phyloP scores from a whole-genome alignment of 2,888 invertebrate species.

The Callimorpha dominula region DNA sequence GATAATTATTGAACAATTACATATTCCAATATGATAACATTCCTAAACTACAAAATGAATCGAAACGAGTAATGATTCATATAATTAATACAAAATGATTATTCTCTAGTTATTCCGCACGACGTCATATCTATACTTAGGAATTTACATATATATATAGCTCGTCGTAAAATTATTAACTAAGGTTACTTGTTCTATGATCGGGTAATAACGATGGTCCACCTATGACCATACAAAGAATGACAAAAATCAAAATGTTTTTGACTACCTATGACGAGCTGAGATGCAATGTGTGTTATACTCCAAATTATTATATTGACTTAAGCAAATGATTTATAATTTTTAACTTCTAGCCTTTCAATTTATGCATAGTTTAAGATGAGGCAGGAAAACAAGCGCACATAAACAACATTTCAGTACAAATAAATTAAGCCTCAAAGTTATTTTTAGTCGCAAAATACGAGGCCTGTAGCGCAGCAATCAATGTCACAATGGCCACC shows the following conservation, averaged over 20 bases:
- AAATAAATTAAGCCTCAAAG: constrained; percentile 42
- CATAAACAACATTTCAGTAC: constrained; percentile 30
- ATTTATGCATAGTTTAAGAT: background rate
- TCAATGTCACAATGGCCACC: constrained; percentile 61
- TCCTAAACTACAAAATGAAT: no score
- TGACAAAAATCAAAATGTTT: background rate
- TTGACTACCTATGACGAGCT: background rate
- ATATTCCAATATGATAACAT: no score
- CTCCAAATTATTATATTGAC: background rate
- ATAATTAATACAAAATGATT: no score
- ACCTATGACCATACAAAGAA: no score
- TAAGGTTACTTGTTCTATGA: no score
- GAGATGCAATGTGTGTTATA: background rate
- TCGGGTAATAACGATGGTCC: no score
- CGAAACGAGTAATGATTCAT: no score
- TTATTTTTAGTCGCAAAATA: constrained; percentile 47
- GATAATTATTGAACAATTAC: no score
- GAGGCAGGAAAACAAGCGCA: constrained; percentile 7
- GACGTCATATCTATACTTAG: no score
- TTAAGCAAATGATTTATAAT: background rate
- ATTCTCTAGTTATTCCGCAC: no score
- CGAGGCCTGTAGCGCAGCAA: constrained; percentile 50
- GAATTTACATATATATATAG: no score
- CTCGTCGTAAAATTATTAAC: no score
- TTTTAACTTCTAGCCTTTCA: background rate